phyloP scores from a whole-genome alignment of 37 sponge, comb jelly and placozoan species.

The Theonella swinhoei region DNA sequence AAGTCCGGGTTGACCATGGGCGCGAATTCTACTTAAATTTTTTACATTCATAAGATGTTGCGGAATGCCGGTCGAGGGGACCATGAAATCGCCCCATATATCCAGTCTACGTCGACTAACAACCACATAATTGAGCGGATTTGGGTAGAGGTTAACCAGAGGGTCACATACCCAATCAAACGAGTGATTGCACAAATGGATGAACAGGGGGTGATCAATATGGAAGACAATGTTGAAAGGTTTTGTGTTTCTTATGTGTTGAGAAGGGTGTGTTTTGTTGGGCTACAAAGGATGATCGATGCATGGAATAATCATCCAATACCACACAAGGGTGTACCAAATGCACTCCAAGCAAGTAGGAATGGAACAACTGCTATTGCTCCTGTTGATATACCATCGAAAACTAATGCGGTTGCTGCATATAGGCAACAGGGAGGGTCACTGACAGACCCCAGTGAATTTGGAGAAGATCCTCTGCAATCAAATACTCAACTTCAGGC shows the following conservation, averaged over 20 bases:
- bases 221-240: not conserved
- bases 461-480: not conserved
- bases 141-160: slow-evolving; percentile 9
- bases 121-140: slow-evolving; percentile 15
- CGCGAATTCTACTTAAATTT: too few species aligned
- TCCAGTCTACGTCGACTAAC: not conserved
- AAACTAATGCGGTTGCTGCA: not conserved
- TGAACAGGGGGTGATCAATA: not conserved
- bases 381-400: slow-evolving; percentile 1
- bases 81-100: not conserved
- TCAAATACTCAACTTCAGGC: not conserved
- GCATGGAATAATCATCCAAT: slow-evolving; percentile 3
- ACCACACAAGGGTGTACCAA: not conserved
- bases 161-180: slow-evolving; percentile 9
- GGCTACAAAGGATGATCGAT: not conserved
- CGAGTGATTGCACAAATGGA: not conserved
- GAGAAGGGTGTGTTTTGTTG: not conserved
- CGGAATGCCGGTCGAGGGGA: not conserved
- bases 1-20: slow-evolving; percentile 7
- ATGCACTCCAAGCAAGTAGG: not conserved
- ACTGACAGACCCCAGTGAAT: slow-evolving; percentile 1
- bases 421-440: slow-evolving; percentile 7
- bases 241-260: not conserved
- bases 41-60: not conserved
- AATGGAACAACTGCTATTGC: slow-evolving; percentile 1